Base-by-base conservation (phyloP, 2,888 invertebrate genomes). In the Acanthosepion esculentum region DNA sequence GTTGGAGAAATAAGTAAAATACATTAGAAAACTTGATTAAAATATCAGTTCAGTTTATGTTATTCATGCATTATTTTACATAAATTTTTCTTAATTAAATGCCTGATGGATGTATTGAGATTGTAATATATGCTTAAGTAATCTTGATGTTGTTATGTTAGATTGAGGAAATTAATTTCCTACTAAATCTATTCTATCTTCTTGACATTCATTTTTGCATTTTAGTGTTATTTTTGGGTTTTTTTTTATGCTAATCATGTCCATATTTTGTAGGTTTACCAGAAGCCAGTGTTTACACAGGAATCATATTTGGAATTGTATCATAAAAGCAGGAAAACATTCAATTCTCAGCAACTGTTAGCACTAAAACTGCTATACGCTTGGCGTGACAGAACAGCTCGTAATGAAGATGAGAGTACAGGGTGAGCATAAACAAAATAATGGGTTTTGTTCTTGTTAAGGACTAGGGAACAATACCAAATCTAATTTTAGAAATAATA, bases 401-500 rank as follows among this genome's bases (percentile, higher is more conserved):
- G 99, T 55, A 97, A 98, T 94, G 98, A 99, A 96, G 99, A 99
- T 97, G 99, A 99, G 97, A 99, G 99, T 97, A 98, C 98, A 92
- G 98, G 98, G 98, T 98, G n/a, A 78, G 78, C 10, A 78, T 78
- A 78, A 78, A 78, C 15, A n/a, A 78, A 78, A 78, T 78, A 78
- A 78, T 78, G 7, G 12, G 15, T 33, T 78, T 78, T n/a, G 15
- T 78, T 78, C n/a, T 78, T 8, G 29, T 78, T 15, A 15, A 29
- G 12, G 8, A 29, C 12, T 10, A 78, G 29, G 78, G 29, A 78
- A 78, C n/a, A n/a, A 78, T n/a, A 78, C 15, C 59, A 23, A 59
- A n/a, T 78, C n/a, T 78, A 15, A 5, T 23, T 78, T 78, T 78
- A n/a, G 78, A 78, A n/a, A 8, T 15, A 33, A 2, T 78, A 78